These are phyloP conservation scores for Troides helena DNA, from an alignment of 2,888 invertebrate species.

Conservation along the genomic window DNA sequence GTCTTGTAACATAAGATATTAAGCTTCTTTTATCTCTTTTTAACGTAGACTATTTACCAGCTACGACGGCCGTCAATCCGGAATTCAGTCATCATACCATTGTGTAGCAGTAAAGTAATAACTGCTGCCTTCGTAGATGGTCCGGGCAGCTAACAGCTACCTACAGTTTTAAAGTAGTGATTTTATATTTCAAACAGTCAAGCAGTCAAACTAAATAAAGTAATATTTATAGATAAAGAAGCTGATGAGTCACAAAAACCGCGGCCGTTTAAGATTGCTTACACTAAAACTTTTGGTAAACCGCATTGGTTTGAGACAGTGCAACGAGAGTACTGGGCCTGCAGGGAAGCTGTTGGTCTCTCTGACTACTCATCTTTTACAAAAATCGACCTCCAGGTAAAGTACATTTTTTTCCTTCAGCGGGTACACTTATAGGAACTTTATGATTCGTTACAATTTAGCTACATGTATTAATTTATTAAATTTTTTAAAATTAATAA, in stretches of 20 bases:
- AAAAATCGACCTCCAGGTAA: constrained; percentile 95
- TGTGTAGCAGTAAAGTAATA: too few species aligned
- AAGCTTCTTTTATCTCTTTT: too few species aligned
- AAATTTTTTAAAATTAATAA: too few species aligned
- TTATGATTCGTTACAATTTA: too few species aligned
- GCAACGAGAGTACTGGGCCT: constrained; percentile 93
- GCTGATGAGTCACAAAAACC: constrained; percentile 42
- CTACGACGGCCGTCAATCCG: too few species aligned
- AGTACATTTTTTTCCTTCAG: neutral
- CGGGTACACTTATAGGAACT: neutral
- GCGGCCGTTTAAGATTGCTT: constrained; percentile 83
- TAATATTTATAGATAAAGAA: constrained; percentile 62
- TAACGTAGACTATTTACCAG: too few species aligned
- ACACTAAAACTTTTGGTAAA: constrained; percentile 92
- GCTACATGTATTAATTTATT: too few species aligned
- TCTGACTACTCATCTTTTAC: constrained; percentile 99
- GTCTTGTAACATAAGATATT: too few species aligned
- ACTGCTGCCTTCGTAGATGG: too few species aligned
- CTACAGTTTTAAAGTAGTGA: too few species aligned
- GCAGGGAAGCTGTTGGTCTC: constrained; percentile 94
- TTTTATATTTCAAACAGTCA: neutral
- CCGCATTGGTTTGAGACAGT: constrained; percentile 96
- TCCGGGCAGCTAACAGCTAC: too few species aligned
- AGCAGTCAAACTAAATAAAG: neutral
- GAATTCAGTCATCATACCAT: too few species aligned